Evolutionary conservation across 2,888 invertebrate species (phyloP), one percentile per base, ranked within the genome.

Genomic region (Chrysodeixis includens): DNA sequence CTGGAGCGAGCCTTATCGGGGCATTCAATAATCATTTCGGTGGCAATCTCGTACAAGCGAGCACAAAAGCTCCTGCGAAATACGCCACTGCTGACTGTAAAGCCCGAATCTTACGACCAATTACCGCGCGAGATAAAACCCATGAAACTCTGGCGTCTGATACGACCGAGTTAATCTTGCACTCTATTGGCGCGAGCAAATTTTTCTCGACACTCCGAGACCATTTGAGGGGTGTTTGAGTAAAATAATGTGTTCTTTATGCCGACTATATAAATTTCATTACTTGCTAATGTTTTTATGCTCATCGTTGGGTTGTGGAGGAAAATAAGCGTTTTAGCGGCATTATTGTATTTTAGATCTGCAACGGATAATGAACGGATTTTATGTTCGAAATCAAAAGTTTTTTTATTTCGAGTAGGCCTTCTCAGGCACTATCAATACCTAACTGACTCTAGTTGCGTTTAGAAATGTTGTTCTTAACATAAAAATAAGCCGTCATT

Each of bases 31-130:
- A 87, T 85, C 86, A 85, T 85, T 86, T 78, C 81, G 79, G 81
- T 82, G 78, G 82, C 84, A 83, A 85, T 84, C 86, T 82, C 84
- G 81, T 89, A 90, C 86, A 82, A 78, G 82, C 80, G 84, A 78
- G 83, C 78, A 87, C 87, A 86, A 87, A 90, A 88, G 83, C 80
- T 75, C 71, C 74, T 61, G 66, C 69, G 62, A 86, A 86, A 86
- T 87, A 85, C 85, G 82, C 82, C 82, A 83, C 74, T 78, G 81
- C 75, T 77, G 81, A 78, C 81, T 84, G 86, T 91, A 91, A 91
- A 91, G 83, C 87, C 80, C 81, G 85, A 81, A 85, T 86, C 88
- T 90, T 91, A 92, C 90, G 90, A 90, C 88, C 92, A 92, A 92
- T 92, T 92, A 92, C 89, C 70, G 80, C 56, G 74, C 76, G 65